Evolutionary conservation across 2,113 vertebrate species (phyloP).

Genomic region (Crotalus horridus): DNA sequence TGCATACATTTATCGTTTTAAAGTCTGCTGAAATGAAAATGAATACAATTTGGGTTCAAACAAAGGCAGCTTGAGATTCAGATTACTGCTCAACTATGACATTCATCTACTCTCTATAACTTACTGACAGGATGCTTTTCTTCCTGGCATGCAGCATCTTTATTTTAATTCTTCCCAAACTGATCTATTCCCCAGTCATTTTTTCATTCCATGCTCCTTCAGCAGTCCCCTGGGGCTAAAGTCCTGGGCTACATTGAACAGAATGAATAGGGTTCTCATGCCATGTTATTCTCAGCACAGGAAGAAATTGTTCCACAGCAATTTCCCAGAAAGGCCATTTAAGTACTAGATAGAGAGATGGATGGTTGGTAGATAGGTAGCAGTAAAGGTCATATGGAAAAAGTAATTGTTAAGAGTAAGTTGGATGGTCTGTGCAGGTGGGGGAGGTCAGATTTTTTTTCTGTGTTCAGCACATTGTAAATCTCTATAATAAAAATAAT

Average conservation of each 20-base stretch:
- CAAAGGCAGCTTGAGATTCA: not conserved
- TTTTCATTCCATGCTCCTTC: not conserved
- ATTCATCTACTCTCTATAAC: not conserved
- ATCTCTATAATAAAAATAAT: not conserved
- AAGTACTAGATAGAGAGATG: not conserved
- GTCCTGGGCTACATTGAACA: not conserved
- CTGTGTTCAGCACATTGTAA: not conserved
- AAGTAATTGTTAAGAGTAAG: not conserved
- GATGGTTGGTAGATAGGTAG: not conserved
- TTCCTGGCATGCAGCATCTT: not conserved
- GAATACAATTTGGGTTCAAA: not conserved
- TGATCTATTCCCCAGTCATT: not conserved
- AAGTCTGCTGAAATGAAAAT: not conserved
- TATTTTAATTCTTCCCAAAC: not conserved
- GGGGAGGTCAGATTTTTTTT: not conserved
- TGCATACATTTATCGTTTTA: not conserved
- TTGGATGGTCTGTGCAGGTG: not conserved
- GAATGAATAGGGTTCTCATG: not conserved
- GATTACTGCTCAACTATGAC: not conserved
- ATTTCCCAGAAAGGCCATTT: not conserved
- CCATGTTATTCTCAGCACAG: not conserved
- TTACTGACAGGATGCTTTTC: not conserved
- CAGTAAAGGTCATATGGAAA: not conserved
- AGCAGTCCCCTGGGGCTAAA: not conserved
- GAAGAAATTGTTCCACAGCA: not conserved